Base-by-base conservation (phyloP, 2,797 vertebrate genomes). In the Alfaro cultratus region DNA sequence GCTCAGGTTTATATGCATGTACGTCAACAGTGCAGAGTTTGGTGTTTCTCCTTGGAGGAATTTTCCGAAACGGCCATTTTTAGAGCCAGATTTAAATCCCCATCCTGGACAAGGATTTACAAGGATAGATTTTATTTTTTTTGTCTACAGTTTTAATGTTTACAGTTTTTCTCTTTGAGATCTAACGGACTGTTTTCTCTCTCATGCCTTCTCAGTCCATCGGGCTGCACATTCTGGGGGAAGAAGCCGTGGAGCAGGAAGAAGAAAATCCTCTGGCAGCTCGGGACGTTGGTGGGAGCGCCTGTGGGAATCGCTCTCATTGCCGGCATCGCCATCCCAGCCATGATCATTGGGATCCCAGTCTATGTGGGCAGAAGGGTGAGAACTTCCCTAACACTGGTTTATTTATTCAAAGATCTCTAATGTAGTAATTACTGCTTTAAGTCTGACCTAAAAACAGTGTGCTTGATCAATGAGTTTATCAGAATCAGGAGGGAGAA, bases 161-260 rank as follows among this genome's bases (percentile, higher is more conserved):
- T 41, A 10, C 18, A 67, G 34, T 11, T 21, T 67, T 67, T 67
- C 23, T 70, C 36, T 43, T 70, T 43, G 67, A 70, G 67, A 31
- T 34, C 41, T 72, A 26, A 74, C 29, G 12, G 76, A 55, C 47
- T 1, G 0, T 72, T 39, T 79, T 9, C 11, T 64, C 5, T 81
- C 36, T 31, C 1, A 0, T 8, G 5, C 77, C 45, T 70, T 53
- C 0, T 76, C 92, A 99, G 99, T 95, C 99, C 99, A 1, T 99
- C 99, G 78, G 98, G 98, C 80, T 99, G 98, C 95, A 99, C 98
- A 0, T 99, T 99, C 86, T 99, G 99, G 99, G 99, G 99, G 18
- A 99, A 99, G 94, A 99, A 99, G 92, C 98, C 99, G 0, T 99
- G 99, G 99, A 99, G 99, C 93, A 96, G 98, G 82, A 99, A 99